Base-by-base conservation (phyloP, 2,888 invertebrate species). In the Drosophila demipolita region DNA sequence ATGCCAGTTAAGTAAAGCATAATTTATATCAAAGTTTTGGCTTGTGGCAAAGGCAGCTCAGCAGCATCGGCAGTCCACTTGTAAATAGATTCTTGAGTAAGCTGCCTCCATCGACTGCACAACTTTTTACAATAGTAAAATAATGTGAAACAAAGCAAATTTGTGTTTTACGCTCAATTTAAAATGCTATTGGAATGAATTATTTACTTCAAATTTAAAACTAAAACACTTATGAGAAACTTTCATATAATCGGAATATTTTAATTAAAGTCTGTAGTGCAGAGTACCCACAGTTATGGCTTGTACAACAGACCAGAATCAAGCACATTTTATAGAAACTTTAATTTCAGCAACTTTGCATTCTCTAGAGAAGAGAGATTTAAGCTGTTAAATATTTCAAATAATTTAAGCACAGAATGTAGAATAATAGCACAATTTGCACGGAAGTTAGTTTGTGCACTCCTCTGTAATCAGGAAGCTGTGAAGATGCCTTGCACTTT, bases 61-160 rank as follows among this genome's bases (percentile, higher is more conserved):
- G 57, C 36, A 59, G 35, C 52, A 23, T 50, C 38, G 23, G 40
- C 55, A 59, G 53, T 62, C 68, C 57, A 70, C 72, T 67, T 72
- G 35, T 35, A 8, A n/a, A 1, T 5, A 5, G 26, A 38, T 48
- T 29, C 29, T 29, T 29, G 29, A 29, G 29, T 6, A 49, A 55
- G 49, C 33, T 65, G 71, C 58, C 72, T 59, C 26, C 49, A 48
- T 59, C 58, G 70, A 78, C 63, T 49, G 40, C 40, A 50, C 36
- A 83, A 83, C 72, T 85, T n/a, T n/a, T n/a, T n/a, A n/a, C n/a
- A n/a, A n/a, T n/a, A n/a, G n/a, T n/a, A n/a, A n/a, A n/a, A n/a
- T n/a, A 40, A 74, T 80, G 75, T 82, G 72, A 82, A 76, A 45
- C 15, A 45, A 85, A 82, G 85, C 80, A 70, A 82, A 74, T 76